phyloP scores from a whole-genome alignment of 2,113 vertebrate species.

The Macrotus californicus region DNA sequence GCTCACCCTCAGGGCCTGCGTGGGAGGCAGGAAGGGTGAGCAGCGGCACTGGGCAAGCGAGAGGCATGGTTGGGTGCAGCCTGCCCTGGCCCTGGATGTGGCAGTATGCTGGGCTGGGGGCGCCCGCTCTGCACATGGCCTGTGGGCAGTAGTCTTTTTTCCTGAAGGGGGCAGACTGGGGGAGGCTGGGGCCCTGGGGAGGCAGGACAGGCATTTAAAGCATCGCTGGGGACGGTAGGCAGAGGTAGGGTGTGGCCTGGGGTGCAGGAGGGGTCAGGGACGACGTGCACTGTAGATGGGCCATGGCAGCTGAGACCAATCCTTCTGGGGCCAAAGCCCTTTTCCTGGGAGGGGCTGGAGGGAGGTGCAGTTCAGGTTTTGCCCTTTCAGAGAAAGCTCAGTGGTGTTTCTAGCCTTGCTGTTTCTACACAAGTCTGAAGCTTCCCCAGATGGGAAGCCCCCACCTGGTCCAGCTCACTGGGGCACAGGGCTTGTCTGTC shows the following conservation, averaged over 20 bases:
- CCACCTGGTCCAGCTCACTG: neutral
- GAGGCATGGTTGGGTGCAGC: neutral
- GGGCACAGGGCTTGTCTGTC: neutral
- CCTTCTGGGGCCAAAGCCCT: neutral
- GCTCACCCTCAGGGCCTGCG: neutral
- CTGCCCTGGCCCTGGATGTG: neutral
- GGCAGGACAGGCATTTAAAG: neutral
- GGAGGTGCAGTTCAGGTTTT: neutral
- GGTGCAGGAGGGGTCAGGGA: neutral
- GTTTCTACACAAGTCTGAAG: neutral
- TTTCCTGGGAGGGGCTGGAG: neutral
- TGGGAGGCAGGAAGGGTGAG: too few relatives aligned
- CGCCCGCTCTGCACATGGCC: neutral
- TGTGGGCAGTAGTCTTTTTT: neutral
- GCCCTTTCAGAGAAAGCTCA: conserved; percentile 16
- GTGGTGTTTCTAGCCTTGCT: neutral
- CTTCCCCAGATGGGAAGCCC: too few relatives aligned
- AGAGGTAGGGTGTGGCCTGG: neutral
- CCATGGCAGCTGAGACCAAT: neutral
- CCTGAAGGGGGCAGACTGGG: neutral
- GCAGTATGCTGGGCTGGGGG: neutral
- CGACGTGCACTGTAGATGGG: neutral
- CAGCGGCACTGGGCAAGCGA: neutral
- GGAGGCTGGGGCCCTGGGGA: neutral
- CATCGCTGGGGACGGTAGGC: neutral